Percentiles rank a stretch among this genome's conserved stretches.
Evolutionary conservation across 2,888 invertebrate genomes (phyloP).

Genomic region (Xanthia togata): DNA sequence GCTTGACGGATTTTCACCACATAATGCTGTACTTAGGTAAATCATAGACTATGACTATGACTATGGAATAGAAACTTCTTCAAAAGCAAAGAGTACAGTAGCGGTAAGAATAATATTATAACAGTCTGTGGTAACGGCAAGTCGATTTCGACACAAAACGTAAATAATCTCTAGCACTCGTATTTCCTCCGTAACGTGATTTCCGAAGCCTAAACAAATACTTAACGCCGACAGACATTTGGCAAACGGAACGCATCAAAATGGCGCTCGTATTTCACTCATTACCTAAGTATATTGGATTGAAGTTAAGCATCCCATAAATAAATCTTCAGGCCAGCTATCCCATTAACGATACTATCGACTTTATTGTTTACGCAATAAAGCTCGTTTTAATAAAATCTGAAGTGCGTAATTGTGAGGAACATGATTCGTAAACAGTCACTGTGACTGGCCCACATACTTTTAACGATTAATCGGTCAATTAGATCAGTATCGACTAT

Average conservation of each 20-base stretch:
- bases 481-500: slow-evolving; percentile 45
- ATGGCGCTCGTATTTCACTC: slow-evolving; percentile 48
- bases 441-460: slow-evolving; percentile 37
- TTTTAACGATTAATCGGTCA: slow-evolving; percentile 45
- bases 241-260: slow-evolving; percentile 56
- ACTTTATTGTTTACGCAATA: slow-evolving; percentile 48
- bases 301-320: slow-evolving; percentile 57
- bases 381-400: slow-evolving; percentile 41
- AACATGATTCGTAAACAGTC: slow-evolving; percentile 32
- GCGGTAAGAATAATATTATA: slow-evolving; percentile 15
- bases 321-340: slow-evolving; percentile 40
- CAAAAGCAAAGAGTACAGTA: slow-evolving; percentile 36
- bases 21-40: slow-evolving; percentile 10
- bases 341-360: slow-evolving; percentile 37
- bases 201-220: slow-evolving; percentile 57
- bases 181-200: slow-evolving; percentile 31
- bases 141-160: slow-evolving; percentile 51
- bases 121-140: slow-evolving; percentile 21
- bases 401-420: slow-evolving; percentile 24
- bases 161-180: slow-evolving; percentile 48
- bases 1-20: slow-evolving; percentile 29
- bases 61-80: slow-evolving; percentile 36
- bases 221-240: slow-evolving; percentile 59
- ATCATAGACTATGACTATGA: slow-evolving; percentile 50
- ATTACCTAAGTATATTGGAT: slow-evolving; percentile 51